These are phyloP conservation scores for Gyrodactylus bullatarudis DNA, from an alignment of 1,140 invertebrate genomes.

Conservation along the genomic window DNA sequence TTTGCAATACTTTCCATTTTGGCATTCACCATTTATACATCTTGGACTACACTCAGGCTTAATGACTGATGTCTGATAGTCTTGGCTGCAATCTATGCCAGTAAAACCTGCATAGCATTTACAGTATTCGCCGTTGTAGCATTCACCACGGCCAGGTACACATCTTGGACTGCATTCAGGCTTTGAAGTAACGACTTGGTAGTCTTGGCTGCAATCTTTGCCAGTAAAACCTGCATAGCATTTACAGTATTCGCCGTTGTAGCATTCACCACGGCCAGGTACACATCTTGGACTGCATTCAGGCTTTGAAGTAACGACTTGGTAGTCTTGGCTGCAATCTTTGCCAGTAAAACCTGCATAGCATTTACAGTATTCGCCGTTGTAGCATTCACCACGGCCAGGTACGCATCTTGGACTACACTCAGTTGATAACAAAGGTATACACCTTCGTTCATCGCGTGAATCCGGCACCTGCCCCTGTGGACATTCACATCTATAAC, in stretches of 20 bases:
- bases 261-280: constrained; percentile 16
- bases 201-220: constrained; percentile 1
- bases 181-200: too few species aligned
- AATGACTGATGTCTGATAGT: background rate
- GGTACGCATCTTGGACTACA: background rate
- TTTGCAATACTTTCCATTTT: background rate
- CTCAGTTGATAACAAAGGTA: constrained; percentile 13
- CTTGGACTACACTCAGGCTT: background rate
- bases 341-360: background rate
- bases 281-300: background rate
- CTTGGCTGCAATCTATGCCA: background rate
- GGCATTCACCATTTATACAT: background rate
- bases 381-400: background rate
- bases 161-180: too few species aligned
- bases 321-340: constrained; percentile 11
- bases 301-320: too few species aligned
- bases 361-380: background rate
- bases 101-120: constrained; percentile 26
- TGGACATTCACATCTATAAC: constrained; percentile 44
- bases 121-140: constrained; percentile 24
- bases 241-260: constrained; percentile 10
- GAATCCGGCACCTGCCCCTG: background rate
- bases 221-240: constrained; percentile 1
- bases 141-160: constrained; percentile 15
- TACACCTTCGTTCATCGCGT: constrained; percentile 12